These are phyloP conservation scores for Lepidonotus clava DNA, from an alignment of 2,888 invertebrate species.

Conservation along the genomic window DNA sequence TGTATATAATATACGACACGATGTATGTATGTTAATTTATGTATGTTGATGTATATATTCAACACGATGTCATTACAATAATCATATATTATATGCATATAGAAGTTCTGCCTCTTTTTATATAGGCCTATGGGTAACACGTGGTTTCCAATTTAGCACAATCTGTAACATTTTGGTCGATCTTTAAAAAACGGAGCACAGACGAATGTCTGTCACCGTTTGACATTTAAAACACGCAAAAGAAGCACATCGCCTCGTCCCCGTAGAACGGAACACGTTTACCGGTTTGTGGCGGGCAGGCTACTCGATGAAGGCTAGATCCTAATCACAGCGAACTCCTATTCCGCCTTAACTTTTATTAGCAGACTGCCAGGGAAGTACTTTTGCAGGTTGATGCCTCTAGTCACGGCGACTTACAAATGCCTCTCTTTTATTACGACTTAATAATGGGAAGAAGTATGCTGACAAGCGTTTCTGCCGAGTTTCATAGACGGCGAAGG, in stretches of 20 bases:
- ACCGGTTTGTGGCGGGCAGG: not conserved
- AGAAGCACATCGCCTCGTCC: not conserved
- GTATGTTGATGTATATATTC: too few relatives aligned
- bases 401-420: too few relatives aligned
- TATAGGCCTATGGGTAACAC: not conserved
- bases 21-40: too few relatives aligned
- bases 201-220: slow-evolving; percentile 24
- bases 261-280: slow-evolving; percentile 1
- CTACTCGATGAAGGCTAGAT: not conserved
- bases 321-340: not conserved
- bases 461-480: too few relatives aligned
- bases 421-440: too few relatives aligned
- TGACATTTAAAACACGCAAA: not conserved
- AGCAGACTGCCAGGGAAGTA: not conserved
- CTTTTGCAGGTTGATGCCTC: too few relatives aligned
- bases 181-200: not conserved
- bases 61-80: too few relatives aligned
- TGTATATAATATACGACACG: not conserved
- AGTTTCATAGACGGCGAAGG: too few relatives aligned
- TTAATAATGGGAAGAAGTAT: too few relatives aligned
- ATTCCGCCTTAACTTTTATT: slow-evolving; percentile 32
- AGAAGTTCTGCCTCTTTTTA: too few relatives aligned
- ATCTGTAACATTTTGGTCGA: not conserved
- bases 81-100: too few relatives aligned
- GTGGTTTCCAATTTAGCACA: not conserved